These are phyloP conservation scores for Sminthopsis crassicaudata DNA, from an alignment of 2,113 vertebrate species.

Conservation along the genomic window DNA sequence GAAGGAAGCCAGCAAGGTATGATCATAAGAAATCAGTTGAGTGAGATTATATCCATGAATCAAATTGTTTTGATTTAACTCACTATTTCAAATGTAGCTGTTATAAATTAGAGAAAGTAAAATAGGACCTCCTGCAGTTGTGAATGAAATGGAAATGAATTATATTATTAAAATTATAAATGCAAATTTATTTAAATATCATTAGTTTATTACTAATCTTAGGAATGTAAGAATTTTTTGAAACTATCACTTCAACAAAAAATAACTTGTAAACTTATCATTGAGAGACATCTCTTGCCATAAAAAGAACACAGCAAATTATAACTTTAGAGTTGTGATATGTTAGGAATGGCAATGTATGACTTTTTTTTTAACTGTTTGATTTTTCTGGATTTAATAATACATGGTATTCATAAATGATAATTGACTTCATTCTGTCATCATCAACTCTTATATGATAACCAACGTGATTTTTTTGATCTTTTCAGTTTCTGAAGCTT, in stretches of 20 bases:
- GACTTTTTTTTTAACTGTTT: conserved; percentile 3
- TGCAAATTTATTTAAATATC: conserved; percentile 26
- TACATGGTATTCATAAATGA: neutral
- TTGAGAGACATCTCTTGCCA: neutral
- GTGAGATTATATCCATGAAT: conserved; percentile 82
- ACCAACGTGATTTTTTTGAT: neutral
- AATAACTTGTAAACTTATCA: neutral
- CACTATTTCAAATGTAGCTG: neutral
- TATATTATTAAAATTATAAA: conserved; percentile 31
- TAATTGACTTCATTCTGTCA: neutral
- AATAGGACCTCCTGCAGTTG: conserved; percentile 10
- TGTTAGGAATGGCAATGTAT: neutral
- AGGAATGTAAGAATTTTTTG: neutral
- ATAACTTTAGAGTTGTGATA: neutral
- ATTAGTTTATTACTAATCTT: conserved; percentile 15
- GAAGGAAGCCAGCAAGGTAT: conserved; percentile 98
- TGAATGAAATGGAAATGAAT: conserved; percentile 37
- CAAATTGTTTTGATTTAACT: conserved; percentile 78
- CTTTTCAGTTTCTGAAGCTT: conserved; percentile 38
- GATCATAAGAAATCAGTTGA: conserved; percentile 83
- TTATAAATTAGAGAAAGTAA: conserved; percentile 26
- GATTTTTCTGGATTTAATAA: conserved; percentile 18
- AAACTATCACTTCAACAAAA: neutral
- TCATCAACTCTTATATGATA: neutral
- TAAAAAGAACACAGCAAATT: neutral